These are phyloP conservation scores for Dolichallabes microphthalmus DNA, from an alignment of 2,113 vertebrate genomes.

Conservation along the genomic window DNA sequence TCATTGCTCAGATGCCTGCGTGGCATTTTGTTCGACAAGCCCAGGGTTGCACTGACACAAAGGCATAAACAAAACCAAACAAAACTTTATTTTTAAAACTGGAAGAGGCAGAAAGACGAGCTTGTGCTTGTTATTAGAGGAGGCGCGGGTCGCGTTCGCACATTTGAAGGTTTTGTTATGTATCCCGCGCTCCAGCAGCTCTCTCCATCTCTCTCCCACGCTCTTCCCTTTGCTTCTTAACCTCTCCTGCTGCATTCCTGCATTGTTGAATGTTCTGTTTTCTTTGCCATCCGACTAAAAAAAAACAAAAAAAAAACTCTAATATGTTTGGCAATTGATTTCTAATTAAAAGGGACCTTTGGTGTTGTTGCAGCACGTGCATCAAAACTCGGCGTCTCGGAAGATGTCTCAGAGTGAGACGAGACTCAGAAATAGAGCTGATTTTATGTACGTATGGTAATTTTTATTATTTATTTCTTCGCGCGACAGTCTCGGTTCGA, in stretches of 20 bases:
- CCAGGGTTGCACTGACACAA: slow-evolving; percentile 64
- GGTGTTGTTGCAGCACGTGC: slow-evolving; percentile 54
- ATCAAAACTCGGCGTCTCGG: slow-evolving; percentile 66
- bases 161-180: slow-evolving; percentile 72
- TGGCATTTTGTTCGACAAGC: slow-evolving; percentile 65
- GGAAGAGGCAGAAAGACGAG: slow-evolving; percentile 72
- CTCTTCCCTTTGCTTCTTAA: slow-evolving; percentile 62
- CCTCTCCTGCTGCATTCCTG: slow-evolving; percentile 66
- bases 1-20: slow-evolving; percentile 57
- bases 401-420: slow-evolving; percentile 33
- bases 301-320: slow-evolving; percentile 69
- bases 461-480: neutral
- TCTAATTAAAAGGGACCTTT: slow-evolving; percentile 75
- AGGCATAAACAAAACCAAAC: slow-evolving; percentile 58
- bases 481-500: slow-evolving; percentile 38
- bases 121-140: slow-evolving; percentile 72
- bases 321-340: slow-evolving; percentile 59
- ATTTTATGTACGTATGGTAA: neutral
- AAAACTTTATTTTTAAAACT: slow-evolving; percentile 75
- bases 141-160: slow-evolving; percentile 60
- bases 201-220: slow-evolving; percentile 66
- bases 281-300: slow-evolving; percentile 49
- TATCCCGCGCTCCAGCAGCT: slow-evolving; percentile 50
- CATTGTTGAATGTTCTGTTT: slow-evolving; percentile 49
- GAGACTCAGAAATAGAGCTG: slow-evolving; percentile 10